Percentiles rank a stretch among this genome's conserved stretches.
phyloP scores from a whole-genome alignment of 2,888 invertebrate species.

The Drosophila niveifrons region DNA sequence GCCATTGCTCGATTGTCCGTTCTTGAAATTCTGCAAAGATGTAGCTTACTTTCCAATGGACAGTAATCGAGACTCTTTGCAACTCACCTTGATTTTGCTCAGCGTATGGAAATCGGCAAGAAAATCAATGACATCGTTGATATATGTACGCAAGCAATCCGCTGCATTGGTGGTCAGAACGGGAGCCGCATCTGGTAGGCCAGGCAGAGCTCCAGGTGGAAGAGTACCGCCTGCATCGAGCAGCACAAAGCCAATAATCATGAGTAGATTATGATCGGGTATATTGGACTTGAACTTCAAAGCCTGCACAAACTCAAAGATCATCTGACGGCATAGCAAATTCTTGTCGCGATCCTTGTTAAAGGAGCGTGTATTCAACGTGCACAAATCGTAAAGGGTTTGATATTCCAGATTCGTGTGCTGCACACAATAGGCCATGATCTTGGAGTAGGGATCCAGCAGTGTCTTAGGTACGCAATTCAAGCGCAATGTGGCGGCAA shows the following conservation, averaged over 20 bases:
- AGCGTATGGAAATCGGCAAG: constrained; percentile 98
- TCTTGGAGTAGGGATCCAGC: constrained; percentile 97
- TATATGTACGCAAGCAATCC: constrained; percentile 96
- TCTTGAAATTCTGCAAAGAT: constrained; percentile 84
- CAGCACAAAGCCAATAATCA: constrained; percentile 94
- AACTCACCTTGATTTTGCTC: constrained; percentile 95
- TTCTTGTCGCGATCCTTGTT: constrained; percentile 97
- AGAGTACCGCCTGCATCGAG: constrained; percentile 97
- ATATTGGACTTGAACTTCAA: constrained; percentile 97
- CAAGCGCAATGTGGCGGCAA: constrained; percentile 92
- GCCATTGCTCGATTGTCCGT: constrained; percentile 89
- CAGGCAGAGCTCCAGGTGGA: constrained; percentile 90
- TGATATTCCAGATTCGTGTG: constrained; percentile 93
- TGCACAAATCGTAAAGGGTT: constrained; percentile 94
- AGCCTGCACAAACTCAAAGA: constrained; percentile 97
- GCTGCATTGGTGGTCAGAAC: constrained; percentile 92
- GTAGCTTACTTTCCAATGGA: not conserved
- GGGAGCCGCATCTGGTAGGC: constrained; percentile 85
- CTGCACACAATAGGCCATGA: constrained; percentile 96
- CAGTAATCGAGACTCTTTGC: accelerated
- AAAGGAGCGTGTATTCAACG: constrained; percentile 95
- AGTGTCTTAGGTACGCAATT: constrained; percentile 91
- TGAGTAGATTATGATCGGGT: constrained; percentile 97
- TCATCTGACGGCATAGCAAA: constrained; percentile 95
- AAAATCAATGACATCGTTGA: constrained; percentile 97